Evolutionary conservation across 1,140 invertebrate genomes (phyloP).

Genomic region (Leptinotarsa lineolata): DNA sequence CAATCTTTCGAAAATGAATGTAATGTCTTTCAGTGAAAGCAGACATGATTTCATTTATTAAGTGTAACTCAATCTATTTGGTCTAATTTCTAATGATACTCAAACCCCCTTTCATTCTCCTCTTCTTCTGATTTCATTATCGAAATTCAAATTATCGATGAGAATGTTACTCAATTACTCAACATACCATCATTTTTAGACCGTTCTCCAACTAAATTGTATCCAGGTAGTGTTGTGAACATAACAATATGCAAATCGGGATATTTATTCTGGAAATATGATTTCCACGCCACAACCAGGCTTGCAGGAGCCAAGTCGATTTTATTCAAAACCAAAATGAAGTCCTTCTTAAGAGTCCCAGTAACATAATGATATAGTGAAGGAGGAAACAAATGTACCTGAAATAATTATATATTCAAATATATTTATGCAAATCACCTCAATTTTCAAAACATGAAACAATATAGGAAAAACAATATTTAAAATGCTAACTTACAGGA

Average conservation of each 20-base stretch:
- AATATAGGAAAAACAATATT: no score
- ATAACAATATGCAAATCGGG: conserved; percentile 77
- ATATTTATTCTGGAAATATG: conserved; percentile 76
- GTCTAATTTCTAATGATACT: no score
- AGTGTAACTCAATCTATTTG: no score
- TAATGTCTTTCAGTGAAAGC: no score
- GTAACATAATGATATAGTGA: conserved; percentile 83
- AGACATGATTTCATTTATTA: no score
- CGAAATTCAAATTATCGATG: no score
- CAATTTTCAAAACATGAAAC: no score
- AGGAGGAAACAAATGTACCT: conserved; percentile 85
- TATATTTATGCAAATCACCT: neutral
- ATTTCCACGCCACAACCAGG: conserved; percentile 85
- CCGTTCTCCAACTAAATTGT: conserved; percentile 67
- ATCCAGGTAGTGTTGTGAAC: conserved; percentile 82
- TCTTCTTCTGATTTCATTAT: no score
- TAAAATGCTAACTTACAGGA: conserved; percentile 40
- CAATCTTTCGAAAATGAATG: no score
- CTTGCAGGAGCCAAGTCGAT: conserved; percentile 83
- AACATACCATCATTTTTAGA: conserved; percentile 60
- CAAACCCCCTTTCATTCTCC: no score
- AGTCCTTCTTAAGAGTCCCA: conserved; percentile 73
- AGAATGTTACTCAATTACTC: no score
- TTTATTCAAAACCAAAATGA: conserved; percentile 91
- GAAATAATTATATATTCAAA: conserved; percentile 40